Conservation (phyloP, 1,140 invertebrate genomes). For the Anthonomus grandis region DNA sequence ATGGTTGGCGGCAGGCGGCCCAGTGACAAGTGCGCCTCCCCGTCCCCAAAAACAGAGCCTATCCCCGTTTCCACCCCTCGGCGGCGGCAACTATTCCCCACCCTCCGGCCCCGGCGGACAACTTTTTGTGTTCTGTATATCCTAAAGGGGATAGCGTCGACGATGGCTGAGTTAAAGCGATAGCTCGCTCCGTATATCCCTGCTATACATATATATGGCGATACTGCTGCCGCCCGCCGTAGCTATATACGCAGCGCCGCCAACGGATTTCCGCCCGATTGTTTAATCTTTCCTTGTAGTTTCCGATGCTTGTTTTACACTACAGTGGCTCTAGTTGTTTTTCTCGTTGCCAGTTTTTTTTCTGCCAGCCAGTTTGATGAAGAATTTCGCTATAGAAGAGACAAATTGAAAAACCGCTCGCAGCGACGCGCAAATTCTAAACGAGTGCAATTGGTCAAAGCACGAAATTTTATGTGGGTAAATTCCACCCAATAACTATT, state of each 20-base stretch:
- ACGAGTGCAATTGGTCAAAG: too few species aligned
- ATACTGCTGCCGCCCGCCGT: not conserved
- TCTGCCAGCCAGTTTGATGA: too few species aligned
- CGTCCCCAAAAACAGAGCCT: constrained; percentile 18
- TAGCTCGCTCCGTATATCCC: constrained; percentile 16
- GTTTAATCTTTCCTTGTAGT: constrained; percentile 26
- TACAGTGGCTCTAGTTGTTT: not conserved
- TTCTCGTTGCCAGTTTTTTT: not conserved
- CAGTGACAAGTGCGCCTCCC: constrained; percentile 44
- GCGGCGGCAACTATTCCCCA: constrained; percentile 24
- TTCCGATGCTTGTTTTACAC: constrained; percentile 22
- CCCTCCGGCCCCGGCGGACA: constrained; percentile 41
- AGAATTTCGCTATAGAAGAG: too few species aligned
- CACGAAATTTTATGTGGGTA: too few species aligned
- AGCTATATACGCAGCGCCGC: not conserved
- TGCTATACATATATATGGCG: not conserved
- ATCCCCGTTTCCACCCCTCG: constrained; percentile 29
- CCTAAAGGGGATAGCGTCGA: constrained; percentile 40
- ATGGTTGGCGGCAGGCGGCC: constrained; percentile 28
- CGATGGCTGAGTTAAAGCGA: constrained; percentile 19
- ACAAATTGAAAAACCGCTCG: too few species aligned
- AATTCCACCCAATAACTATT: too few species aligned
- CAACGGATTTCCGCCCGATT: constrained; percentile 22
- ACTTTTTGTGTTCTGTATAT: constrained; percentile 48
- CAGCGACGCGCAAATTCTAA: too few species aligned